A percentile compares a stretch with the other conserved stretches of the same genome.
Evolutionary conservation across 2,113 vertebrate genomes (phyloP).

Genomic region (Urocolius indicus): DNA sequence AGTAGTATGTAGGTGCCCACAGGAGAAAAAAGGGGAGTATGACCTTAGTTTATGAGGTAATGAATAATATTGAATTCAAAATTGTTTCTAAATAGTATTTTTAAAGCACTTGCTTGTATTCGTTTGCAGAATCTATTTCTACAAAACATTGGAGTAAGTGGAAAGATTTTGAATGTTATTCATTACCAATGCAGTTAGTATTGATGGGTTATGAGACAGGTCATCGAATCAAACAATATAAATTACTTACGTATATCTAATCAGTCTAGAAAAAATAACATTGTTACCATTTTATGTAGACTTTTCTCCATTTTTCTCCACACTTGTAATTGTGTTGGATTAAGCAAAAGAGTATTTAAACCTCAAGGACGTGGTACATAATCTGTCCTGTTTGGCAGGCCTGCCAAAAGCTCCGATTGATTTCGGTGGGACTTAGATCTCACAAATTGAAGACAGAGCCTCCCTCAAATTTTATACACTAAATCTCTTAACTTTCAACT

Average conservation of each 20-base stretch:
- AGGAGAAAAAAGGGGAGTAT: neutral
- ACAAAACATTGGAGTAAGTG: neutral
- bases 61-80: conserved; percentile 9
- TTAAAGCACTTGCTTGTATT: neutral
- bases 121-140: neutral
- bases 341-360: neutral
- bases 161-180: conserved; percentile 19
- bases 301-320: neutral
- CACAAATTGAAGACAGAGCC: neutral
- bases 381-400: neutral
- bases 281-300: neutral
- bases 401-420: neutral
- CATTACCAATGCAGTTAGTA: neutral
- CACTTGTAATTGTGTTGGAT: neutral
- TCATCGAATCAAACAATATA: conserved; percentile 30
- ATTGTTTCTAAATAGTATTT: conserved; percentile 22
- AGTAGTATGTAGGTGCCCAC: neutral
- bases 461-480: neutral
- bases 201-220: conserved; percentile 20
- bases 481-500: neutral
- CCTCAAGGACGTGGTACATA: neutral
- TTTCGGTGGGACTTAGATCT: neutral
- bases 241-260: neutral
- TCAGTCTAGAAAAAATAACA: neutral
- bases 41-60: neutral